phyloP scores from a whole-genome alignment of 2,113 vertebrate species.

The Tursiops truncatus region DNA sequence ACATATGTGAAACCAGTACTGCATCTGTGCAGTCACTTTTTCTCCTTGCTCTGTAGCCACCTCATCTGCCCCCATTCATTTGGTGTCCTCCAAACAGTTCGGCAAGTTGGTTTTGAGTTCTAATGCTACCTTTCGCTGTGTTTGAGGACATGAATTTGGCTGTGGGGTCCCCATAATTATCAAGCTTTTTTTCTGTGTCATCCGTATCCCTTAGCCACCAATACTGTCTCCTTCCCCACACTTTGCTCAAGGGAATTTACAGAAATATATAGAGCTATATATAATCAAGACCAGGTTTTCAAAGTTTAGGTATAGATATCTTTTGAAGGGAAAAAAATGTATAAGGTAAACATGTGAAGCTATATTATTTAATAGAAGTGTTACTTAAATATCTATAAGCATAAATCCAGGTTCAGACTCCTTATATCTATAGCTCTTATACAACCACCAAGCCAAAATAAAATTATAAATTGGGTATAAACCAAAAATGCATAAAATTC shows the following conservation, averaged over 20 bases:
- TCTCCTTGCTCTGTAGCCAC: neutral
- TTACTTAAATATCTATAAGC: neutral
- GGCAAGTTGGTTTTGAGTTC: neutral
- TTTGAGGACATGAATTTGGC: neutral
- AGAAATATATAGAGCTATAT: neutral
- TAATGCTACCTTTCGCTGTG: neutral
- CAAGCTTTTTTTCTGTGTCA: neutral
- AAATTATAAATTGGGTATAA: constrained; percentile 21
- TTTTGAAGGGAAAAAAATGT: neutral
- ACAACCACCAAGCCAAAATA: constrained; percentile 11
- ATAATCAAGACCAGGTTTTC: neutral
- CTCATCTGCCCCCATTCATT: neutral
- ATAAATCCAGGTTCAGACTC: neutral
- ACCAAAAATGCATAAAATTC: neutral
- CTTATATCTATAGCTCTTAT: neutral
- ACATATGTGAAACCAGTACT: no score
- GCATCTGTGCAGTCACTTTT: neutral
- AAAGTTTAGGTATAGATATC: neutral
- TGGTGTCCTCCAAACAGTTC: neutral
- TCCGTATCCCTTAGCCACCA: neutral
- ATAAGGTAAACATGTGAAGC: neutral
- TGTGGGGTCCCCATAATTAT: neutral
- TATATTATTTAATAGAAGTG: constrained; percentile 34
- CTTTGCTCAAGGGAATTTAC: neutral
- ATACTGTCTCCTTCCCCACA: neutral